A percentile compares a stretch with the other conserved stretches of the same genome.
Evolutionary conservation across 2,888 invertebrate genomes (phyloP).

Genomic region (Piscicola geometra): DNA sequence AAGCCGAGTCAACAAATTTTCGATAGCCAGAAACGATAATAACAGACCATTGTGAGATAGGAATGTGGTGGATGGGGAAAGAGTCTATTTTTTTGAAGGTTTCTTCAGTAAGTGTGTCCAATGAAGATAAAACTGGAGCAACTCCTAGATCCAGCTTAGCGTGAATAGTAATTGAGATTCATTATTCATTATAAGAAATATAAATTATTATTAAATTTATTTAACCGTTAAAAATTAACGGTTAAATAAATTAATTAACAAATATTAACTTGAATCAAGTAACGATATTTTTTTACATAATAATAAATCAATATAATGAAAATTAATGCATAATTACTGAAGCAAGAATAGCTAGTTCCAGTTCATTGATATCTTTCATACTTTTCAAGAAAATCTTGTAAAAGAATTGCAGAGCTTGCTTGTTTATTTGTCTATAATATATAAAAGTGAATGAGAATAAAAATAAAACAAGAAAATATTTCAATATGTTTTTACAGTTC

Average conservation of each 20-base stretch:
- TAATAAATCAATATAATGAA: neutral
- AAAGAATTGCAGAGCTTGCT: neutral
- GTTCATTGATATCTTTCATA: neutral
- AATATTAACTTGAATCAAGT: too few relatives aligned
- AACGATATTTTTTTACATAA: neutral
- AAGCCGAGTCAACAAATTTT: slow-evolving; percentile 13
- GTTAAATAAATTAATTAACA: too few relatives aligned
- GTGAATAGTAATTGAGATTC: too few relatives aligned
- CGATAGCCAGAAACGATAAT: neutral
- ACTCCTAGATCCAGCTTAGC: slow-evolving; percentile 18
- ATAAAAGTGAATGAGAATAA: too few relatives aligned
- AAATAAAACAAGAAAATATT: too few relatives aligned
- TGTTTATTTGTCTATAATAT: too few relatives aligned
- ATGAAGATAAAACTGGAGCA: slow-evolving; percentile 13
- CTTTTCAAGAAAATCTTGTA: neutral
- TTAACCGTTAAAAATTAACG: too few relatives aligned
- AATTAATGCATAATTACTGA: neutral
- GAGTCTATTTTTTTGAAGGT: slow-evolving; percentile 12
- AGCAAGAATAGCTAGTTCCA: neutral
- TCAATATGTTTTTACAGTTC: too few relatives aligned
- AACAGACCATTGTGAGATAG: slow-evolving; percentile 17
- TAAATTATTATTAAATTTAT: too few relatives aligned
- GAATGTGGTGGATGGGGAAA: slow-evolving; percentile 13
- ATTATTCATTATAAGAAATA: too few relatives aligned
- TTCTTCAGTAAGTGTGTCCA: neutral